Evolutionary conservation across 2,113 vertebrate genomes (phyloP), one percentile per base, ranked within the genome.

Genomic region (Protomyctophum bolini): DNA sequence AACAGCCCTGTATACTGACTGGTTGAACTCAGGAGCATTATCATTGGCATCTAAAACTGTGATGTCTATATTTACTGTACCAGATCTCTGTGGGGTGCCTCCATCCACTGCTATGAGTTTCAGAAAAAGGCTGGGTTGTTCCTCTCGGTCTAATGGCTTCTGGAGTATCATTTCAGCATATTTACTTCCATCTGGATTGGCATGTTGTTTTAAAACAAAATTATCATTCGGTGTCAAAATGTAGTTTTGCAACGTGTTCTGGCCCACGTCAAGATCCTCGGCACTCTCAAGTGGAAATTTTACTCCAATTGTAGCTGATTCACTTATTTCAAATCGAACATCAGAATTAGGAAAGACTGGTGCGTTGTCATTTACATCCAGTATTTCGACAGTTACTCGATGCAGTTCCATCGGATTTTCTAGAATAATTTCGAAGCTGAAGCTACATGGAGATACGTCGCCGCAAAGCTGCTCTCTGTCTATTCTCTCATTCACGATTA

Each of bases 11-110:
- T 54, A 54, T 12, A 54, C 52, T 54, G 52, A 12, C n/a, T 54
- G 52, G 11, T n/a, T 14, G 52, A 54, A 54, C n/a, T 12, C 52
- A 14, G 52, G 52, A 54, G 52, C 52, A 54, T 54, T 54, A 12
- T 54, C 52, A 54, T 54, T 54, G 10, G 4, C 52, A 14, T 54
- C 52, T 1, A 54, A n/a, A 54, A 54, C 10, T 3, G 52, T 54
- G 52, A 54, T 54, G n/a, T 54, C 52, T 54, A 54, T 54, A 54
- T 54, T 54, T 54, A 54, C 52, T 12, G 52, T 12, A 54, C 52
- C 52, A 54, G 52, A 54, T 54, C n/a, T 54, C 52, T 14, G 52
- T 41, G 33, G 33, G 4, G 33, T 41, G 5, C 33, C 33, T 41
- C 33, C 33, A 41, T 41, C 33, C 33, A 10, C 52, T 54, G 52